Evolutionary conservation across 2,797 vertebrate species (phyloP).

Genomic region (Mionectes olivaceus): DNA sequence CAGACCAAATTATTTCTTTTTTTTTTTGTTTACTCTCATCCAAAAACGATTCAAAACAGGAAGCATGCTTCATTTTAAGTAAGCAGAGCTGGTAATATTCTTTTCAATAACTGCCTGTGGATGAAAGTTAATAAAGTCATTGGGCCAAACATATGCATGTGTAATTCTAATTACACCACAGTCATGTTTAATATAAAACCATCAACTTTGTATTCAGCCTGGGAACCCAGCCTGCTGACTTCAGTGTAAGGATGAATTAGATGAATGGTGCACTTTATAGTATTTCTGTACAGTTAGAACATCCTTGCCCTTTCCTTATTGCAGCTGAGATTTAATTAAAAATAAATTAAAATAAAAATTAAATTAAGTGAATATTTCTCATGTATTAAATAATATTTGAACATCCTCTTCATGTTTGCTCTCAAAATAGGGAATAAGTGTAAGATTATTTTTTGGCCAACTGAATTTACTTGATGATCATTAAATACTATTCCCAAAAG

Average conservation of each 20-base stretch:
- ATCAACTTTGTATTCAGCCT: neutral
- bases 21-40: neutral
- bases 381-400: conserved; percentile 45
- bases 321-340: conserved; percentile 47
- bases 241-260: conserved; percentile 1
- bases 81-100: conserved; percentile 12
- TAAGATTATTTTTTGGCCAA: conserved; percentile 31
- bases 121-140: conserved; percentile 56
- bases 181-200: conserved; percentile 35
- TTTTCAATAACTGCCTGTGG: conserved; percentile 33
- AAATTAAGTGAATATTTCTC: conserved; percentile 43
- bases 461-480: conserved; percentile 23
- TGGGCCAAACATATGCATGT: conserved; percentile 35
- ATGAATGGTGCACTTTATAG: neutral
- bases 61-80: conserved; percentile 17
- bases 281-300: neutral
- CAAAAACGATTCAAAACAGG: neutral
- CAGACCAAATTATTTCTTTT: neutral
- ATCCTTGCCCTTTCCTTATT: conserved; percentile 27
- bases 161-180: conserved; percentile 40
- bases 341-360: conserved; percentile 51
- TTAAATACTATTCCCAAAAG: conserved; percentile 16
- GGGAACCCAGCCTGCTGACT: neutral
- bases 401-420: conserved; percentile 27
- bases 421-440: conserved; percentile 17